These are phyloP conservation scores for Acleris laterana DNA, from an alignment of 2,888 invertebrate genomes.

Conservation along the genomic window DNA sequence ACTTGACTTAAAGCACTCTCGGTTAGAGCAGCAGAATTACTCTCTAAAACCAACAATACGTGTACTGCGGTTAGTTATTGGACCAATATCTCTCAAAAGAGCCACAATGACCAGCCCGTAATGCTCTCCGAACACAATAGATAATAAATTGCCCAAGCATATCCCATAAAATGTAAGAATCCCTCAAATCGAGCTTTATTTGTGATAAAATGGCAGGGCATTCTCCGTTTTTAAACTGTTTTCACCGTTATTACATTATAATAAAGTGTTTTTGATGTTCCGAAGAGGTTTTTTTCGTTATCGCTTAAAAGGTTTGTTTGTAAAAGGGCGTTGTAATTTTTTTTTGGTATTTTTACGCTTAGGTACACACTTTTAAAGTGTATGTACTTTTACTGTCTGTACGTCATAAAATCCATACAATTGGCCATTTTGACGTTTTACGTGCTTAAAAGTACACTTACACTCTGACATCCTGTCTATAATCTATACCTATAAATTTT, in stretches of 20 bases:
- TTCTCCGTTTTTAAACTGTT: constrained; percentile 21
- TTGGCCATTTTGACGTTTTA: too few relatives aligned
- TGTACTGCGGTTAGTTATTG: constrained; percentile 67
- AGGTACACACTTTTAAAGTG: not conserved
- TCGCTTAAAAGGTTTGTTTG: constrained; percentile 15
- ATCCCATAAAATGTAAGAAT: constrained; percentile 34
- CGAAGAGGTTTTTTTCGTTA: constrained; percentile 16
- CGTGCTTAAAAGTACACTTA: too few relatives aligned
- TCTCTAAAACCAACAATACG: constrained; percentile 55
- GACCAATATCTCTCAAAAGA: constrained; percentile 70
- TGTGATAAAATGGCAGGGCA: constrained; percentile 25
- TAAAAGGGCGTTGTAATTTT: not conserved
- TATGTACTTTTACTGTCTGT: too few relatives aligned
- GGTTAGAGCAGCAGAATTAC: constrained; percentile 28
- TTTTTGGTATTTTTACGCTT: not conserved
- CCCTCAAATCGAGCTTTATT: constrained; percentile 29
- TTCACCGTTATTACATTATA: constrained; percentile 30
- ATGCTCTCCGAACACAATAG: constrained; percentile 57
- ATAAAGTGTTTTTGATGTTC: constrained; percentile 21
- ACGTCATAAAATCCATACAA: too few relatives aligned
- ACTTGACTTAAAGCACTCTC: constrained; percentile 14
- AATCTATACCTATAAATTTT: too few relatives aligned
- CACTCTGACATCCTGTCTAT: too few relatives aligned
- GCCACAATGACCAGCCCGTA: constrained; percentile 54
- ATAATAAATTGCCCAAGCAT: constrained; percentile 56